Evolutionary conservation across 2,113 vertebrate species (phyloP), one percentile per base, ranked within the genome.

Genomic region (Madoqua kirkii): DNA sequence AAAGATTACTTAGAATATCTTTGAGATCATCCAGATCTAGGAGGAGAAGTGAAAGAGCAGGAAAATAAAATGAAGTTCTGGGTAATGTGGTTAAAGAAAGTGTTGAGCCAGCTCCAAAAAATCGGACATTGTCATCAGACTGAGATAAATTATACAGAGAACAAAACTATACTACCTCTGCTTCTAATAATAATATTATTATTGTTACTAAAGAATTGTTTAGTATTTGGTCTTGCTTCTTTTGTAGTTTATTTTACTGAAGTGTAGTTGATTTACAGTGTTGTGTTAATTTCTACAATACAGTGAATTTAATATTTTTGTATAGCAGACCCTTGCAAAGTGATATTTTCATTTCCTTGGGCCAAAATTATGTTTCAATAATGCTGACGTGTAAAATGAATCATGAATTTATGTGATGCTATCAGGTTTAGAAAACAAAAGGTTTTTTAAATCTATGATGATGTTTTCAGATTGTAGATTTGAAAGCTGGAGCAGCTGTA

Each of bases 1-100:
- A 97, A 98, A 97, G 83, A 93, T 98, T 97, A 95, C 60, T 31
- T 85, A 67, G 79, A 96, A 97, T 84, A 92, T 98, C 57, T 93
- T 64, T 64, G 88, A 97, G 97, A 89, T 71, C 33, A 48, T 82
- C 96, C 79, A 94, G 95, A 98, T 94, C 36, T 59, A 81, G 84
- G 43, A 29, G 45, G 78, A 89, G 59, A 93, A 4, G 31, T 36
- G 36, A 87, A 92, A 87, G 40, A 43, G 94, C 55, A 60, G 64
- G 82, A 93, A 95, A 55, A 83, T 29, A 95, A 95, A 82, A 94
- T 74, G n/a, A 93, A 84, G 59, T 50, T 74, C 62, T 40, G 86
- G 79, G 45, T 94, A 87, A 79, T 40, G 59, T 6, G 33, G 91
- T 52, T 27, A 54, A 62, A 67, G 3, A 87, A 96, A 96, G 57